Conservation (phyloP, 2,113 vertebrate genomes). For the Orcinus orca region DNA sequence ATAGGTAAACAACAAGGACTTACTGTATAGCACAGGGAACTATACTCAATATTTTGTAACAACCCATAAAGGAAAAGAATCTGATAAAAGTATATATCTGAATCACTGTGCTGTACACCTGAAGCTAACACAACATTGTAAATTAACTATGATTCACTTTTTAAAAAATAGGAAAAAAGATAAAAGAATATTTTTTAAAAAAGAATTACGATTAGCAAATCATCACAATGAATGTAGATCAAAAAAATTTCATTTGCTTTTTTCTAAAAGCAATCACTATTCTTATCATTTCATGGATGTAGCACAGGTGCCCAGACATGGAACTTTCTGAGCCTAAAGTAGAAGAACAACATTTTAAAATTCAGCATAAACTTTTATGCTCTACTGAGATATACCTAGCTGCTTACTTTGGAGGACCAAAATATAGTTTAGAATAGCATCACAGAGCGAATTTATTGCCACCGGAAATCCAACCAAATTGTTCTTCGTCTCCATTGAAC, state of each 20-base stretch:
- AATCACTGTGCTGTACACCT: not conserved
- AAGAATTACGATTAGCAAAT: not conserved
- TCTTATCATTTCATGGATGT: not conserved
- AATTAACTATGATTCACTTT: not conserved
- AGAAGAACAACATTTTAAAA: not conserved
- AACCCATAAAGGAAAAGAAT: not conserved
- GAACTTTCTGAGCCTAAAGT: not conserved
- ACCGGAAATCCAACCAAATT: not conserved
- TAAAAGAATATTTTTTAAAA: not conserved
- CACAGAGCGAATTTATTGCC: not conserved
- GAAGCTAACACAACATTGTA: not conserved
- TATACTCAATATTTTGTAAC: not conserved
- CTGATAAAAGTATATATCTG: not conserved
- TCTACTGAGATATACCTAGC: not conserved
- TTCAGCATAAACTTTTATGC: not conserved
- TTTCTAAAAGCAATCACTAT: not conserved
- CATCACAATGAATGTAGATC: not conserved
- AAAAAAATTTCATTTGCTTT: not conserved
- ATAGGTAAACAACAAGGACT: not conserved
- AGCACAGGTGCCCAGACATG: not conserved
- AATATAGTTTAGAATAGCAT: not conserved
- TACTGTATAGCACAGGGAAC: not conserved
- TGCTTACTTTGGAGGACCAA: not conserved
- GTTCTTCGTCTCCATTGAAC: not conserved
- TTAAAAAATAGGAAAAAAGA: not conserved